Base-by-base conservation (phyloP, 1,140 invertebrate genomes). In the Doryteuthis pealeii region DNA sequence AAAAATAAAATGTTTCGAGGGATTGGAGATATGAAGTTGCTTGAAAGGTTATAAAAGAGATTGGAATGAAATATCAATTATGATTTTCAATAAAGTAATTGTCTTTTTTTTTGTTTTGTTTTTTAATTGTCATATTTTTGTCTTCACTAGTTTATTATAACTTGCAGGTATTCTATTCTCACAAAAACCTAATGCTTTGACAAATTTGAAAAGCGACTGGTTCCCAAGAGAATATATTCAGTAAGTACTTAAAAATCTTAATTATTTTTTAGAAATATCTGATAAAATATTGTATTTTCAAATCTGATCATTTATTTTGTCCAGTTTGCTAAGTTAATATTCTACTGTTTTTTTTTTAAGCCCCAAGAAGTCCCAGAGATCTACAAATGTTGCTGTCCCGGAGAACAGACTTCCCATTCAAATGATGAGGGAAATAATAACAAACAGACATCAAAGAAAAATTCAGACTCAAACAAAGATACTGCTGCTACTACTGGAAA, bases 111-210 rank as follows among this genome's bases (percentile, higher is more conserved):
- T n/a, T n/a, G n/a, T n/a, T n/a, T n/a, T n/a, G n/a, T n/a, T n/a
- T n/a, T n/a, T n/a, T n/a, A n/a, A n/a, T n/a, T n/a, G n/a, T n/a
- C n/a, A n/a, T n/a, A n/a, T n/a, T n/a, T n/a, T n/a, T n/a, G n/a
- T n/a, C n/a, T n/a, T n/a, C n/a, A n/a, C n/a, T n/a, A n/a, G n/a
- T 40, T 40, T 40, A 40, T 40, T 77, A 66, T 74, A 45, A 76
- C n/a, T 81, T 83, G 33, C 79, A 88, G 87, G 71, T 88, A 94
- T 89, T 92, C 93, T 22, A 91, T 96, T 70, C 97, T 95, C 86
- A 96, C 93, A 12, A 96, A 96, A 87, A 92, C 91, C 18, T 98
- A 96, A 87, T 96, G 96, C 68, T 98, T 98, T 89, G 92, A 95
- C 82, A 92, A 91, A 79, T 98, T 95, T 88, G 91, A 93, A 28